Percentiles rank a stretch among this genome's conserved stretches.
Evolutionary conservation across 1,140 invertebrate species (phyloP).

Genomic region (Drosophila chauvacae): DNA sequence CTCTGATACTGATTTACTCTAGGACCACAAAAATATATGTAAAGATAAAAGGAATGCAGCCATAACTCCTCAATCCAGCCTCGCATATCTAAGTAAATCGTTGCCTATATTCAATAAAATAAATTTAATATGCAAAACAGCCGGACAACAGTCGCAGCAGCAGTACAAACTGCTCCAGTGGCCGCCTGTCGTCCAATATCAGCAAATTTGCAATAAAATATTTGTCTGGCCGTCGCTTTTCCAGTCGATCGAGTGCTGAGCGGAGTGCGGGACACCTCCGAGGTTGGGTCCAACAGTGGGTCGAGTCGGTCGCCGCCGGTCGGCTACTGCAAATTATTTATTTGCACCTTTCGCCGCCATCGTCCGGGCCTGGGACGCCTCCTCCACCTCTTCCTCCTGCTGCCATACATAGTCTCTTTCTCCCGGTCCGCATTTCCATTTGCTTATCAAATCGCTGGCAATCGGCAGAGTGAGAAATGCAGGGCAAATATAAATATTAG

Average conservation of each 20-base stretch:
- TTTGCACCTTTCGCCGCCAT: slow-evolving; percentile 77
- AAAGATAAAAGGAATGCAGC: not conserved
- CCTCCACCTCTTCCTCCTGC: not conserved
- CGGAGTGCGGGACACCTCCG: slow-evolving; percentile 4
- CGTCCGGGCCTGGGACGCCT: slow-evolving; percentile 12
- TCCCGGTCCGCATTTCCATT: slow-evolving; percentile 65
- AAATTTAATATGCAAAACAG: slow-evolving; percentile 83
- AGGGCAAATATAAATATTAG: slow-evolving; percentile 82
- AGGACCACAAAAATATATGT: not conserved
- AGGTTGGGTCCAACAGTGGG: slow-evolving; percentile 55
- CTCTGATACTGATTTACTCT: not conserved
- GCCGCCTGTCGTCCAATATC: slow-evolving; percentile 77
- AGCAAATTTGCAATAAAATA: slow-evolving; percentile 82
- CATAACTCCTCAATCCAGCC: slow-evolving; percentile 31
- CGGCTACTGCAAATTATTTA: slow-evolving; percentile 80
- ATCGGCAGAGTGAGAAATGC: slow-evolving; percentile 72
- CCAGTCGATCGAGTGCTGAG: slow-evolving; percentile 18
- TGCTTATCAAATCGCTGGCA: slow-evolving; percentile 74
- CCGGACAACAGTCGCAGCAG: slow-evolving; percentile 49
- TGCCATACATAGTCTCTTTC: slow-evolving; percentile 1
- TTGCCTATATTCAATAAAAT: slow-evolving; percentile 77
- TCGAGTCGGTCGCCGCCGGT: slow-evolving; percentile 33
- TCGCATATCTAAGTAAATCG: slow-evolving; percentile 61
- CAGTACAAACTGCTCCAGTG: slow-evolving; percentile 53
- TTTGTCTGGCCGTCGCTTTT: slow-evolving; percentile 70